A percentile compares a stretch with the other conserved stretches of the same genome.
Evolutionary conservation across 2,797 vertebrate species (phyloP).

Genomic region (Hylomyscus alleni): DNA sequence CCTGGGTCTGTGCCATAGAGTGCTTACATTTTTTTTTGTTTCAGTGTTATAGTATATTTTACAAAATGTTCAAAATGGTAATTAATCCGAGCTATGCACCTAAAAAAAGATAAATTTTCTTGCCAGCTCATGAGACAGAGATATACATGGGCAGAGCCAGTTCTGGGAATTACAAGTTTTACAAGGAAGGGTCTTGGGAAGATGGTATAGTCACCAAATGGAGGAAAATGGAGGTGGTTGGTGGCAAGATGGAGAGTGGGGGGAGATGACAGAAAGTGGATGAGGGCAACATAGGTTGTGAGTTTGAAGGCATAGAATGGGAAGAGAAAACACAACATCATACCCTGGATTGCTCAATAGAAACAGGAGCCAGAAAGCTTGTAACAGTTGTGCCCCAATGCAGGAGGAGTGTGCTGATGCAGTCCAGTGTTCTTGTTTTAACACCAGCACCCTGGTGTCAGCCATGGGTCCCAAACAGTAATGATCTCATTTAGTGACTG

Average conservation of each 20-base stretch:
- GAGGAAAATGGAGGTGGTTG: not conserved
- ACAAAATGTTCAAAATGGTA: slow-evolving; percentile 46
- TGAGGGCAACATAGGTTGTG: not conserved
- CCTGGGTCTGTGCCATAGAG: slow-evolving; percentile 37
- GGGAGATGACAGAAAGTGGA: not conserved
- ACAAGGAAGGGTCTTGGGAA: not conserved
- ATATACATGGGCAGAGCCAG: not conserved
- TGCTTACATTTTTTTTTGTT: slow-evolving; percentile 43
- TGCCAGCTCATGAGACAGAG: slow-evolving; percentile 51
- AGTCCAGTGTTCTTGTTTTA: not conserved
- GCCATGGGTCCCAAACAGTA: not conserved
- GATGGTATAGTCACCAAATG: not conserved
- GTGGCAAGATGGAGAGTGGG: not conserved
- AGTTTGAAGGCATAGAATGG: not conserved
- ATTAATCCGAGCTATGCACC: slow-evolving; percentile 36
- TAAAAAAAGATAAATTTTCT: slow-evolving; percentile 51
- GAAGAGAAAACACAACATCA: not conserved
- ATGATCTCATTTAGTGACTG: slow-evolving; percentile 17
- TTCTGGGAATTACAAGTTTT: not conserved
- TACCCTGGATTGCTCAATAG: not conserved
- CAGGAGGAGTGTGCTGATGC: not conserved
- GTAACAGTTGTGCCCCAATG: not conserved
- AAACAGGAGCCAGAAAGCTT: not conserved
- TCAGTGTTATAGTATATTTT: slow-evolving; percentile 37
- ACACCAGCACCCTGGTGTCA: not conserved